Base-by-base conservation (phyloP, 2,113 vertebrate species). In the Mustela lutreola region DNA sequence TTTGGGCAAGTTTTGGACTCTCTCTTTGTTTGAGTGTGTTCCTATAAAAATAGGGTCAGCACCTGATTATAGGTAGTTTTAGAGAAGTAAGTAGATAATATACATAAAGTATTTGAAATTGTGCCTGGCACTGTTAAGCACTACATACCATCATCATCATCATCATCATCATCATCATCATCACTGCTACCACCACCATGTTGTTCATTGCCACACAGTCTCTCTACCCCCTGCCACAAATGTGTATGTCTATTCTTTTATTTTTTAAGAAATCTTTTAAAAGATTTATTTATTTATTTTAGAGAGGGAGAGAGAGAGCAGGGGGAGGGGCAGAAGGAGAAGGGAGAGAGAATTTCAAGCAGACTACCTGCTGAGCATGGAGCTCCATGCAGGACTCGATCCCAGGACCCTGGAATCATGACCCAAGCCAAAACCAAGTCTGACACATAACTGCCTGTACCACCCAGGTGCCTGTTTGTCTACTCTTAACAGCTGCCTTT, bases 201-300 rank as follows among this genome's bases (percentile, higher is more conserved):
- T 7, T 26, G 3, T 39, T 82, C 11, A 75, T 42, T 75, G 39
- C 5, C 11, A 5, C 39, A 26, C 36, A 7, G 36, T 6, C 36
- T 53, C 10, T 28, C 33, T 1, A 26, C 3, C 3, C 14, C 1
- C 11, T 1, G 11, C 31, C 18, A n/a, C 7, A 28, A 31, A 89
- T 19, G 65, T 89, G 63, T 33, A 31, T 65, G 63, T 65, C 63
- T 65, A 33, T 65, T 31, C 63, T 14, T 65, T 65, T 65, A 31
- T 63, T 31, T 65, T 33, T 65, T 15, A 33, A 33, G 14, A 15
- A 7, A 7, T 7, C 15, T 65, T 31, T 65, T 3, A 7, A 7
- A 15, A 33, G 28, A 65, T 33, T 65, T 65, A 33, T 33, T 65
- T 65, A 65, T 65, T 33, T 33, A 33, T 31, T 33, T 65, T 65